Evolutionary conservation across 2,113 vertebrate species (phyloP), one percentile per base, ranked within the genome.

Genomic region (Genyomyrus donnyi): DNA sequence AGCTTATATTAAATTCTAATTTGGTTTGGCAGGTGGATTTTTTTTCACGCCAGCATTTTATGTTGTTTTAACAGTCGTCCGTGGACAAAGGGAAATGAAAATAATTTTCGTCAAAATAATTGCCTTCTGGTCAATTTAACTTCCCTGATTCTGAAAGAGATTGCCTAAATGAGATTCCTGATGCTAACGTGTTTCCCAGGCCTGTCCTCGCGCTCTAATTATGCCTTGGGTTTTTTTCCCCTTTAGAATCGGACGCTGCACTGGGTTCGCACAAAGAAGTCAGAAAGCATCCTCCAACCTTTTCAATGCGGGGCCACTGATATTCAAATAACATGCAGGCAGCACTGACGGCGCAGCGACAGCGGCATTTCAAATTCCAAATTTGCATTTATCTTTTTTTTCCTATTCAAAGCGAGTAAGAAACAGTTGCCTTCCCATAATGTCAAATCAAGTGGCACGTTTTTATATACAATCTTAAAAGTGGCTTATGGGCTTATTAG

Each of bases 121-220:
- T 98, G 97, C 98, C 97, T 98, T 99, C 98, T 98, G 97, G 96
- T 98, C 98, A 98, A 99, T 99, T 99, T 98, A 98, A 98, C 98
- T 97, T 97, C 95, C 6, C 53, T 96, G 96, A 97, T 96, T 97
- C 94, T 97, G 96, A 97, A 96, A 96, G 95, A 94, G 96, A 93
- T 95, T 96, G 96, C 95, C 96, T 98, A 96, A 97, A 97, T 97
- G 97, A 98, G 97, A 98, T 97, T 97, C 97, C 95, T 95, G 96
- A 96, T 96, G 96, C 97, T 97, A 97, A 97, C 97, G 96, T 97
- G 97, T 96, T 98, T 99, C 98, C 97, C 97, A 97, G 96, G 97
- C 97, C 96, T 95, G 96, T 96, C 95, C 96, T 96, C 96, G 95
- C 95, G 95, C 97, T 97, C 97, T 99, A 98, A 99, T 99, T 99